Evolutionary conservation across 2,113 vertebrate genomes (phyloP).

Genomic region (Bubo blakistoni): DNA sequence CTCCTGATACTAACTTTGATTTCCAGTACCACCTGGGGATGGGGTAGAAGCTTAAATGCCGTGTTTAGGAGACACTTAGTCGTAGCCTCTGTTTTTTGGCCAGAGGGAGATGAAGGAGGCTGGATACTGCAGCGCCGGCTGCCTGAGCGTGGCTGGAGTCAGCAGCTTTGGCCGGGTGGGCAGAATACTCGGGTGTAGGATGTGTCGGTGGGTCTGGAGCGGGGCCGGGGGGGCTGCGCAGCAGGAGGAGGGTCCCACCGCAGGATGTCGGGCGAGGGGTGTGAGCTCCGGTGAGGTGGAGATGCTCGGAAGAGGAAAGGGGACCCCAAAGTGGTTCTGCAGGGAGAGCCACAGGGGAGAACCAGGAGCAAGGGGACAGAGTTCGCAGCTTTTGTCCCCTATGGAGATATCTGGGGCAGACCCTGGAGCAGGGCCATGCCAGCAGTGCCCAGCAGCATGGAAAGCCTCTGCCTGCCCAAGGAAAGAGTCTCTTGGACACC

Average conservation of each 20-base stretch:
- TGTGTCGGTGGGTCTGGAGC: neutral
- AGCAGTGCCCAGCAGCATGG: rapidly evolving
- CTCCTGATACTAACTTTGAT: neutral
- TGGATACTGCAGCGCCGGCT: neutral
- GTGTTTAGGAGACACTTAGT: neutral
- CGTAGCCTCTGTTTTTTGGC: rapidly evolving
- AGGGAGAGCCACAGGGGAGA: neutral
- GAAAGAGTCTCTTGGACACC: neutral
- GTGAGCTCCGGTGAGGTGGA: neutral
- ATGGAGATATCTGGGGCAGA: neutral
- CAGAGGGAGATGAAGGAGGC: neutral
- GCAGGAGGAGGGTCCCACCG: too few species aligned
- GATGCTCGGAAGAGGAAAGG: neutral
- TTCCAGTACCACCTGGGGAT: rapidly evolving
- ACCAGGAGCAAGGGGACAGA: too few species aligned
- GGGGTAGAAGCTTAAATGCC: neutral
- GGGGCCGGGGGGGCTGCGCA: neutral
- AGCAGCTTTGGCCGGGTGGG: neutral
- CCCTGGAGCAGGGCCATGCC: neutral
- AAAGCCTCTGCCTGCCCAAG: neutral
- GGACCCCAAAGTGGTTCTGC: neutral
- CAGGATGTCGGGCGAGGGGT: rapidly evolving
- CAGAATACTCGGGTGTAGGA: too few species aligned
- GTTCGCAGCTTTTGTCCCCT: neutral
- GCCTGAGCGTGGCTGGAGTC: neutral